Evolutionary conservation across 2,113 vertebrate genomes (phyloP).

Genomic region (Seriola aureovittata): DNA sequence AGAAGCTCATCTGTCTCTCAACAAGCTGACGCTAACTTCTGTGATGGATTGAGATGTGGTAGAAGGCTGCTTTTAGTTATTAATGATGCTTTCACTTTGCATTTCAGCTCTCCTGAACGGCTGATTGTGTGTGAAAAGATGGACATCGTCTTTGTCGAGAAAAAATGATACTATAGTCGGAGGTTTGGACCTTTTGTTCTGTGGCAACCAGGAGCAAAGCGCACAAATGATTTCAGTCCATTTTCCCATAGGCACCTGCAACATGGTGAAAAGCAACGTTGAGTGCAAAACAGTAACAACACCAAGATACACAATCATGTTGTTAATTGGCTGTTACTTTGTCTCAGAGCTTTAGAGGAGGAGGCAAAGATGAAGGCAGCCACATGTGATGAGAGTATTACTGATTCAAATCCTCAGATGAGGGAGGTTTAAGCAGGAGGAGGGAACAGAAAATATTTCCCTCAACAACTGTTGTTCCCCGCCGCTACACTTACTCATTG

Average conservation of each 20-base stretch:
- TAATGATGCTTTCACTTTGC: constrained; percentile 27
- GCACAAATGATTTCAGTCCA: not conserved
- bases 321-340: not conserved
- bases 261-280: not conserved
- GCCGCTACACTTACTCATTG: not conserved
- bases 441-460: not conserved
- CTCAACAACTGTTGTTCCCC: not conserved
- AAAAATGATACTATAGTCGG: not conserved
- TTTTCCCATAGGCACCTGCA: constrained; percentile 34
- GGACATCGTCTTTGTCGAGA: not conserved
- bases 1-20: constrained; percentile 39
- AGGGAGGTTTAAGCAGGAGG: not conserved
- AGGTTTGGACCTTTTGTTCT: not conserved
- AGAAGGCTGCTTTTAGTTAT: constrained; percentile 25
- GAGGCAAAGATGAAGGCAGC: not conserved
- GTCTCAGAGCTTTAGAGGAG: not conserved
- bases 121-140: constrained; percentile 10
- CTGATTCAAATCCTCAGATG: not conserved
- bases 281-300: not conserved
- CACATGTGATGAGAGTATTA: not conserved
- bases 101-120: constrained; percentile 9
- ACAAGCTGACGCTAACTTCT: constrained; percentile 6
- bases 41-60: constrained; percentile 26
- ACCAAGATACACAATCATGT: not conserved
- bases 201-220: constrained; percentile 13